These are phyloP conservation scores for Gymnoscelis rufifasciata DNA, from an alignment of 2,888 invertebrate species.

Conservation along the genomic window DNA sequence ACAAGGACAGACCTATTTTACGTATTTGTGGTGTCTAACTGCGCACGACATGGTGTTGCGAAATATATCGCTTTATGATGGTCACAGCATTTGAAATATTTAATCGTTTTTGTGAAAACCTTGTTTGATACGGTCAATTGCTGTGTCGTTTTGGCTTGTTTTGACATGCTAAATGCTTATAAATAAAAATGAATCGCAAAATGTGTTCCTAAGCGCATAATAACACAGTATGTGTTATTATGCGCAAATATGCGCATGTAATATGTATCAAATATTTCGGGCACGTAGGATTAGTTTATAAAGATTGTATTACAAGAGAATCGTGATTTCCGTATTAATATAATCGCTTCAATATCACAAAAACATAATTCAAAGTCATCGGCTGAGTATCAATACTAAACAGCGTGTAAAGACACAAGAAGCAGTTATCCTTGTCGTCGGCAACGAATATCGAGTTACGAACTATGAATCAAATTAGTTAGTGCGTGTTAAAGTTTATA, in stretches of 20 bases:
- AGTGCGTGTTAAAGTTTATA: not conserved
- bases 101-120: constrained; percentile 3
- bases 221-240: too few species aligned
- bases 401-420: not conserved
- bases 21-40: constrained; percentile 22
- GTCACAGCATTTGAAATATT: constrained; percentile 13
- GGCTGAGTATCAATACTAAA: not conserved
- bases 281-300: too few species aligned
- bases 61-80: constrained; percentile 14
- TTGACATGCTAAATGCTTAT: too few species aligned
- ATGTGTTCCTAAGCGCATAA: too few species aligned
- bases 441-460: constrained; percentile 9
- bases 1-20: constrained; percentile 23
- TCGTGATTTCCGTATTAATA: constrained; percentile 8
- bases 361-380: not conserved
- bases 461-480: constrained; percentile 9
- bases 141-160: not conserved
- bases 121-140: not conserved
- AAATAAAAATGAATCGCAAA: too few species aligned
- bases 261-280: too few species aligned
- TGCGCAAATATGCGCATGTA: too few species aligned
- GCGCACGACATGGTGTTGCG: constrained; percentile 19
- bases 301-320: too few species aligned
- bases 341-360: not conserved
- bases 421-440: constrained; percentile 18